These are phyloP conservation scores for Eonycteris spelaea DNA, from an alignment of 2,113 vertebrate species.

Conservation along the genomic window DNA sequence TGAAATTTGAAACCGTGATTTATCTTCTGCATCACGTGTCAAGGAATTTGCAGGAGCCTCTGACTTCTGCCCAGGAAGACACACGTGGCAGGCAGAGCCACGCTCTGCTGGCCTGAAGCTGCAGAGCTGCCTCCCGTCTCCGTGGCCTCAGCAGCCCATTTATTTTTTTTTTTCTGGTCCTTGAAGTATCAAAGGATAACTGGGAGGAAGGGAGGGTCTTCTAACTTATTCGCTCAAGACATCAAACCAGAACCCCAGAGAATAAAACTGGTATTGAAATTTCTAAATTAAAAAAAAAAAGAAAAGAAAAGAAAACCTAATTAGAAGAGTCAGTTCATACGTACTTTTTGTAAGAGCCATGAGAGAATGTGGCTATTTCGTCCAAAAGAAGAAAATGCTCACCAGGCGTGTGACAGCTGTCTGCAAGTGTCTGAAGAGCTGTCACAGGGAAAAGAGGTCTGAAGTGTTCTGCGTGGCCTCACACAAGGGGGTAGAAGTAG, in stretches of 20 bases:
- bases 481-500: neutral
- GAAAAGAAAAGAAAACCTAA: too few species aligned
- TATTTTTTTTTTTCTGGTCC: neutral
- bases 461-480: constrained; percentile 9
- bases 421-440: constrained; percentile 40
- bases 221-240: neutral
- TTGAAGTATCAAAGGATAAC: neutral
- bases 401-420: constrained; percentile 17
- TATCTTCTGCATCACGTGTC: neutral
- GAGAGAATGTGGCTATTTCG: constrained; percentile 37
- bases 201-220: neutral
- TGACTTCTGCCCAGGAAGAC: neutral
- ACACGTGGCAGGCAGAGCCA: neutral
- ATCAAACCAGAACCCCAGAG: neutral
- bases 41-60: neutral
- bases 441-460: constrained; percentile 45
- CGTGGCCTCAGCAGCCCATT: neutral
- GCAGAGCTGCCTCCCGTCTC: neutral
- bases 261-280: too few species aligned
- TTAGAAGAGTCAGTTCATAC: neutral
- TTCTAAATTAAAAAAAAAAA: too few species aligned
- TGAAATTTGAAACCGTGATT: constrained; percentile 17
- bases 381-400: constrained; percentile 1
- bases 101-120: neutral
- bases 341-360: constrained; percentile 14